These are phyloP conservation scores for Ahaetulla prasina DNA, from an alignment of 2,113 vertebrate genomes.

Conservation along the genomic window DNA sequence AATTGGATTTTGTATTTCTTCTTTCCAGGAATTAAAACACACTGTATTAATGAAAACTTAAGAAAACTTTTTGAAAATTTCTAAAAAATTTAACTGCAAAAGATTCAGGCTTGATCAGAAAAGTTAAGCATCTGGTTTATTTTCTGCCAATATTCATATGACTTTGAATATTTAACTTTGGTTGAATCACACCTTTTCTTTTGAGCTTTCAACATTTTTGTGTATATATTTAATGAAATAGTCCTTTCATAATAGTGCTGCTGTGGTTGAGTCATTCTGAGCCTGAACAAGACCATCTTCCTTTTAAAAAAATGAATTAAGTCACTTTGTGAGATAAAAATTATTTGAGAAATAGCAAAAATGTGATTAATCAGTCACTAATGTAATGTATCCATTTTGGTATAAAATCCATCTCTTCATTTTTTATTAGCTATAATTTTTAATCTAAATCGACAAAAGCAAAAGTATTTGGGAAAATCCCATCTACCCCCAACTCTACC, in stretches of 20 bases:
- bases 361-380: neutral
- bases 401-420: neutral
- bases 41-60: neutral
- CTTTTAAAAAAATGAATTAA: neutral
- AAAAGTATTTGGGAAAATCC: neutral
- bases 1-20: constrained; percentile 23
- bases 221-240: constrained; percentile 24
- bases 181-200: neutral
- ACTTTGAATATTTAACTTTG: neutral
- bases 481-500: neutral
- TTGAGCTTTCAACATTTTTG: constrained; percentile 39
- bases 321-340: neutral
- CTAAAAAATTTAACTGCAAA: neutral
- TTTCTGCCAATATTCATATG: neutral
- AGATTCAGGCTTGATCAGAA: neutral
- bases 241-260: neutral
- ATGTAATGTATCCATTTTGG: neutral
- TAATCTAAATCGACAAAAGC: neutral
- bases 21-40: constrained; percentile 37
- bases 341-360: neutral
- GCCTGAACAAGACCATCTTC: neutral
- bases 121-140: neutral
- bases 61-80: neutral
- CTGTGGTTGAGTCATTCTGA: neutral
- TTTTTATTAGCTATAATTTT: neutral